phyloP scores from a whole-genome alignment of 2,797 vertebrate species.

The Cercopithecus diana region DNA sequence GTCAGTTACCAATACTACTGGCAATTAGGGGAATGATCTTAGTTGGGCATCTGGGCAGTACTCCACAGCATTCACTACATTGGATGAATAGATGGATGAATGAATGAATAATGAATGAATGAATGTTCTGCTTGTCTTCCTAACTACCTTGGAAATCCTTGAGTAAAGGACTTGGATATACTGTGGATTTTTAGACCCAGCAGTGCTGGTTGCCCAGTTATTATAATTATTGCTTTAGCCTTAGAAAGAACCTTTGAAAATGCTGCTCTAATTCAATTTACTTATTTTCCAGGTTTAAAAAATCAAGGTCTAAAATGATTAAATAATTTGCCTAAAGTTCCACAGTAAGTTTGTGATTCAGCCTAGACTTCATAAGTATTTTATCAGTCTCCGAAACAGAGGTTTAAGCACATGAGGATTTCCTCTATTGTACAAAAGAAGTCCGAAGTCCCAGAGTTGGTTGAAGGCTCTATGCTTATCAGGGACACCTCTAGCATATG shows the following conservation, averaged over 20 bases:
- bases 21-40: background rate
- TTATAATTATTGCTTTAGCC: background rate
- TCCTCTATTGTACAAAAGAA: background rate
- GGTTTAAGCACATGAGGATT: background rate
- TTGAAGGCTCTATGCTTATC: background rate
- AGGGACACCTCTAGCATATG: background rate
- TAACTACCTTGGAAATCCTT: background rate
- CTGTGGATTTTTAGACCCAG: background rate
- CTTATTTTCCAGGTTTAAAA: slow-evolving; percentile 5
- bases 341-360: background rate
- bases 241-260: background rate
- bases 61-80: background rate
- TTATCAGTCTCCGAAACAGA: background rate
- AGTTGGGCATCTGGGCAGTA: background rate
- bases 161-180: background rate
- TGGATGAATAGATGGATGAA: background rate
- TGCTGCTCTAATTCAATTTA: background rate
- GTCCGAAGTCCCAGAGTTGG: background rate
- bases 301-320: background rate
- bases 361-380: background rate
- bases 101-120: background rate
- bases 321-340: background rate
- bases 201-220: background rate
- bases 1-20: background rate
- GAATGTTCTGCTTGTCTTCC: background rate